These are phyloP conservation scores for Pocota personata DNA, from an alignment of 2,888 invertebrate species.

Conservation along the genomic window DNA sequence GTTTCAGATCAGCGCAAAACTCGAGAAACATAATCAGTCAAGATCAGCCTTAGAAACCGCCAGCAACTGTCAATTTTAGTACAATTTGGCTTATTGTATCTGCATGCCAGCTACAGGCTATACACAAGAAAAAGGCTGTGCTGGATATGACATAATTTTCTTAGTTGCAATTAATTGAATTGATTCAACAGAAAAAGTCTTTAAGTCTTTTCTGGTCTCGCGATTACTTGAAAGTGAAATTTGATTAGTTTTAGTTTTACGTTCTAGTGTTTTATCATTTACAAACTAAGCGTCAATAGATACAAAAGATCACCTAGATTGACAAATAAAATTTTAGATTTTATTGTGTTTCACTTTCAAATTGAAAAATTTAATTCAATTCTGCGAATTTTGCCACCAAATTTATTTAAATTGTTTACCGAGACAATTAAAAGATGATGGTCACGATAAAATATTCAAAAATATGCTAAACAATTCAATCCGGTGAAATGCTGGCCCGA, in stretches of 20 bases:
- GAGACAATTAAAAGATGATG: conserved; percentile 4
- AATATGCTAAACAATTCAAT: conserved; percentile 19
- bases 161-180: background rate
- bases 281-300: background rate
- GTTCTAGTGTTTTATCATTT: background rate
- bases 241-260: background rate
- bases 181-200: background rate
- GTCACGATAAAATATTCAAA: conserved; percentile 16
- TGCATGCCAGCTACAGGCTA: too few relatives aligned
- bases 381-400: background rate
- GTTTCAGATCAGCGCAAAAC: too few relatives aligned
- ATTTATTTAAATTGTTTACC: background rate
- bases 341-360: background rate
- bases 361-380: background rate
- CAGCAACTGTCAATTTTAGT: too few relatives aligned
- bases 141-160: background rate
- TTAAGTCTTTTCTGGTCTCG: background rate
- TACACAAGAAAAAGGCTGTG: too few relatives aligned
- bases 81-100: too few relatives aligned
- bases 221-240: background rate
- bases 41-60: too few relatives aligned
- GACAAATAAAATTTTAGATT: background rate
- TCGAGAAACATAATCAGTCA: too few relatives aligned
- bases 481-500: background rate
- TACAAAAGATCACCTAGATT: background rate